phyloP scores from a whole-genome alignment of 2,888 invertebrate genomes.

The Meghimatium bilineatum region DNA sequence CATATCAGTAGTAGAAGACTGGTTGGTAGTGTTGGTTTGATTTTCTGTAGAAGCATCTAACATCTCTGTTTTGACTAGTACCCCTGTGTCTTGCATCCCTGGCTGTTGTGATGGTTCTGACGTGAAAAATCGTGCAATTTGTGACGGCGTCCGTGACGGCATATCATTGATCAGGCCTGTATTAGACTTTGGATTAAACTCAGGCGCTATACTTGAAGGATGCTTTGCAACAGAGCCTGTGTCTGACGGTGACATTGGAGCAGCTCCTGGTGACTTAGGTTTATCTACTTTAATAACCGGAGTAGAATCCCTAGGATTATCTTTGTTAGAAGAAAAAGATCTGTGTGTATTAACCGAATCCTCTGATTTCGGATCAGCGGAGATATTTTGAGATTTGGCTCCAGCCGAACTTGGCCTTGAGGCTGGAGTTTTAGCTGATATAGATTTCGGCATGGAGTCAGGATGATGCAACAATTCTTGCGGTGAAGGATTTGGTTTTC shows the following conservation, averaged over 20 bases:
- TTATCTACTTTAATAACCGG: not conserved
- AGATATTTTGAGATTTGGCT: too few relatives aligned
- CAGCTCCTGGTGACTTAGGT: not conserved
- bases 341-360: not conserved
- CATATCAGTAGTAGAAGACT: not conserved
- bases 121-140: not conserved
- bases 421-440: too few relatives aligned
- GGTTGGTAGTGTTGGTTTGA: not conserved
- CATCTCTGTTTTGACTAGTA: not conserved
- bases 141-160: too few relatives aligned
- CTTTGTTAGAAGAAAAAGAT: not conserved
- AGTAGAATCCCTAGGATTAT: not conserved
- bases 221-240: not conserved
- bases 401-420: too few relatives aligned
- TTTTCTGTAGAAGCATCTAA: not conserved
- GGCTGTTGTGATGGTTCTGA: not conserved
- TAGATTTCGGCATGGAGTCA: too few relatives aligned
- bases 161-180: too few relatives aligned
- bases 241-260: not conserved
- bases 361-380: not conserved
- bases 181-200: too few relatives aligned
- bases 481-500: too few relatives aligned
- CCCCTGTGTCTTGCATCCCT: not conserved
- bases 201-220: too few relatives aligned
- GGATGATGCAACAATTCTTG: too few relatives aligned